phyloP scores from a whole-genome alignment of 2,113 vertebrate genomes.

The Collichthys lucidus region DNA sequence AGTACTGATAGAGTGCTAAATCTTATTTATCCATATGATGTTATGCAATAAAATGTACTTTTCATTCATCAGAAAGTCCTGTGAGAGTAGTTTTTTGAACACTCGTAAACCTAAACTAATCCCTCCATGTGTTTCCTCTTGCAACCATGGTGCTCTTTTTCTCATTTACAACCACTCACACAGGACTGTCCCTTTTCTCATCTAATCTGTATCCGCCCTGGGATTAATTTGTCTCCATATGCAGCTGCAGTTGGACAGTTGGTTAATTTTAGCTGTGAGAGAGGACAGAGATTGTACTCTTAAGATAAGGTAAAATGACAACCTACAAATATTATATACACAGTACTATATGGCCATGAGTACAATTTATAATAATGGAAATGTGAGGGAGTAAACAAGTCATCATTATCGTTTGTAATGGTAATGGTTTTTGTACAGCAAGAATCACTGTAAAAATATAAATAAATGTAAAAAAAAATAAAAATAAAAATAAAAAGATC shows the following conservation, averaged over 20 bases:
- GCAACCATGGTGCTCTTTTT: slow-evolving; percentile 9
- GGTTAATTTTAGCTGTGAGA: slow-evolving; percentile 56
- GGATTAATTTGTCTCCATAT: slow-evolving; percentile 52
- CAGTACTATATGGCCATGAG: neutral
- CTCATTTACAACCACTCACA: slow-evolving; percentile 31
- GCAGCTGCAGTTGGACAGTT: slow-evolving; percentile 35
- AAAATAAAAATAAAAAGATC: too few species aligned
- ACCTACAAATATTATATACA: neutral
- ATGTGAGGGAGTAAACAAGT: slow-evolving; percentile 9
- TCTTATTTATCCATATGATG: neutral
- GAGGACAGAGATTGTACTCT: slow-evolving; percentile 18
- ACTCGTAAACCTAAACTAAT: slow-evolving; percentile 56
- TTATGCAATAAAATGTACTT: slow-evolving; percentile 34
- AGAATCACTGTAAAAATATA: too few species aligned
- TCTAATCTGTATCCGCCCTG: slow-evolving; percentile 59
- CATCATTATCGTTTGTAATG: neutral
- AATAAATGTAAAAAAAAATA: too few species aligned
- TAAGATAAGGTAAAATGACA: neutral
- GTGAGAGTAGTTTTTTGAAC: slow-evolving; percentile 36
- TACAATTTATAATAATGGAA: neutral
- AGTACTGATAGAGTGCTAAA: neutral
- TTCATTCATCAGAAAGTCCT: slow-evolving; percentile 10
- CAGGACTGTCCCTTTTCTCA: slow-evolving; percentile 25
- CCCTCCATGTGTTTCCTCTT: slow-evolving; percentile 41
- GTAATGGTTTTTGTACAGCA: too few species aligned